Base-by-base conservation (phyloP, 1,140 invertebrate genomes). In the Drosophila parvula region DNA sequence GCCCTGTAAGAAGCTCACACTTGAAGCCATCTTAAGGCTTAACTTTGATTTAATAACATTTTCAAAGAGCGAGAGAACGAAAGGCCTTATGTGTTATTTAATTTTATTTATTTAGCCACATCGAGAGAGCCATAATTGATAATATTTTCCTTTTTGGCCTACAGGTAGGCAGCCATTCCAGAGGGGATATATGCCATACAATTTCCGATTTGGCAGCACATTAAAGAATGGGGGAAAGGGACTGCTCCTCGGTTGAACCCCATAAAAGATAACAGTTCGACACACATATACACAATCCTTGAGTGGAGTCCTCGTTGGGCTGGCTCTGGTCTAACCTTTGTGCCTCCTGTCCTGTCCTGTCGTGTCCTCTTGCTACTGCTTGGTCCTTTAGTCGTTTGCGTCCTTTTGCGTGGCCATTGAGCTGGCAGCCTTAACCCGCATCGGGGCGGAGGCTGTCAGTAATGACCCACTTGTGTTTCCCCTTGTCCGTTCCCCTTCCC, bases 381-480 rank as follows among this genome's bases (percentile, higher is more conserved):
- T 22, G 38, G 51, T 55, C 51, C 51, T 38, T 38, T 22, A 55
- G 51, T 55, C 51, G 51, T 43, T 64, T 59, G 56, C 47, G 18
- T 41, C 38, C 28, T 61, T 53, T 64, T 59, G 38, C 61, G 30
- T 53, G 70, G 70, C 38, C 70, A 61, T 71, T 43, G 57, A 73
- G 70, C 50, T 50, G 69, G 36, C 57, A 63, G 48, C 59, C 70
- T 75, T 75, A 75, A 74, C 73, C 73, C 71, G 69, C 71, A 74
- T 74, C 64, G 30, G 27, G 27, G 51, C 36, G 41, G 34, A 41
- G 47, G 47, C 73, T 76, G 74, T 36, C 62, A 68, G 74, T 76
- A 77, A 77, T 77, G 73, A 68, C 63, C 74, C 75, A 78, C 64
- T 78, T 77, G 74, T 47, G 41, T 18, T 30, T 12, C 30, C 18